phyloP scores from a whole-genome alignment of 35 echinoderm and acorn worm species.

The Heliocidaris tuberculata region DNA sequence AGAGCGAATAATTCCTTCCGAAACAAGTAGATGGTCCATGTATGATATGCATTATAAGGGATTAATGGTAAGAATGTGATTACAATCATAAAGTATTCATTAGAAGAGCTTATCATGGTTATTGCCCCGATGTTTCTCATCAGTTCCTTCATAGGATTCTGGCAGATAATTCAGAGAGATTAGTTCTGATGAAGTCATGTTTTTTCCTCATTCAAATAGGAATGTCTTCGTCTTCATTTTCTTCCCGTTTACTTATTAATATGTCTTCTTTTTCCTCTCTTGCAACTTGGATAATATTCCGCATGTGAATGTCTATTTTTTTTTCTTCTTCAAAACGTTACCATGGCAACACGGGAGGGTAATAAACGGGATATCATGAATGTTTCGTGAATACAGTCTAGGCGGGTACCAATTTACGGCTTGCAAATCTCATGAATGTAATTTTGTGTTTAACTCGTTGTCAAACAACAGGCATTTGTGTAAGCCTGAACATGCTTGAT shows the following conservation, averaged over 20 bases:
- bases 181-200: not conserved
- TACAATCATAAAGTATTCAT: not conserved
- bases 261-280: not conserved
- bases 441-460: not conserved
- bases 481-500: not conserved
- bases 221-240: not conserved
- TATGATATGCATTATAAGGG: not conserved
- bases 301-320: not conserved
- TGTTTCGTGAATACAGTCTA: not conserved
- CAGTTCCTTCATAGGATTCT: not conserved
- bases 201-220: too few relatives aligned
- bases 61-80: not conserved
- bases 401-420: not conserved
- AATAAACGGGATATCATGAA: not conserved
- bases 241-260: not conserved
- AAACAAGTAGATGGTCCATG: not conserved
- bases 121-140: not conserved
- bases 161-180: not conserved
- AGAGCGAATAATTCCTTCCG: not conserved
- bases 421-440: not conserved
- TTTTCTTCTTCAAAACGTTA: not conserved
- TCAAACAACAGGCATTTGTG: not conserved
- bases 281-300: not conserved
- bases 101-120: not conserved
- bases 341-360: not conserved